Conservation (phyloP, 1,140 invertebrate genomes). For the Ostrea edulis region DNA sequence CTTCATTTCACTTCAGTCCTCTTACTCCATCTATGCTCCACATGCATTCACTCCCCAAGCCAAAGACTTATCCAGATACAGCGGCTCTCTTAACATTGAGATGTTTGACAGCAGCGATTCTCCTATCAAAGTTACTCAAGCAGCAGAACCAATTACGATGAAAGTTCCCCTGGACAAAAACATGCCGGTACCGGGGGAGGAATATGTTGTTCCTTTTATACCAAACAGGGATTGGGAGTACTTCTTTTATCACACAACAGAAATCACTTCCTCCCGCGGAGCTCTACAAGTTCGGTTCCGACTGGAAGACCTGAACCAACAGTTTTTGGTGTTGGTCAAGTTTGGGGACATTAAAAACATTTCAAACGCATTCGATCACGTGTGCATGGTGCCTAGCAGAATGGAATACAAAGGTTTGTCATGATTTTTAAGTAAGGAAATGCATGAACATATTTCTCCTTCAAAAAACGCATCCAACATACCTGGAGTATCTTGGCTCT, state of each 20-base stretch:
- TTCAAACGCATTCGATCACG: constrained; percentile 46
- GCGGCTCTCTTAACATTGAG: constrained; percentile 54
- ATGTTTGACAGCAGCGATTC: constrained; percentile 54
- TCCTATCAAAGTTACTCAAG: constrained; percentile 39
- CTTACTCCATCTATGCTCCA: constrained; percentile 35
- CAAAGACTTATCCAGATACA: constrained; percentile 38
- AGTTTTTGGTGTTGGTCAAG: constrained; percentile 65
- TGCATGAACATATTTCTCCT: not conserved
- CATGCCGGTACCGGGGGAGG: constrained; percentile 24
- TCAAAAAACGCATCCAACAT: not conserved
- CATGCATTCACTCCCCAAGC: constrained; percentile 24
- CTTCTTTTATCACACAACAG: constrained; percentile 58
- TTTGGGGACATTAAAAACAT: constrained; percentile 59
- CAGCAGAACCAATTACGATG: constrained; percentile 61
- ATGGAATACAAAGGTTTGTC: constrained; percentile 38
- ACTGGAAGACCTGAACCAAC: constrained; percentile 43
- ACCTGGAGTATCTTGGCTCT: not conserved
- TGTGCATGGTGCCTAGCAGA: constrained; percentile 49
- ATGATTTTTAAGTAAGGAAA: not conserved
- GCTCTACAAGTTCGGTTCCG: constrained; percentile 47
- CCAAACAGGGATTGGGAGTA: constrained; percentile 50
- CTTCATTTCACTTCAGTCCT: constrained; percentile 18
- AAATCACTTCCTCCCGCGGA: constrained; percentile 28
- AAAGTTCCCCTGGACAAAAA: constrained; percentile 61
- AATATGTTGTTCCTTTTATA: constrained; percentile 51